Base-by-base conservation (phyloP, 1,140 invertebrate species). In the Drosophila pseudoananassae region DNA sequence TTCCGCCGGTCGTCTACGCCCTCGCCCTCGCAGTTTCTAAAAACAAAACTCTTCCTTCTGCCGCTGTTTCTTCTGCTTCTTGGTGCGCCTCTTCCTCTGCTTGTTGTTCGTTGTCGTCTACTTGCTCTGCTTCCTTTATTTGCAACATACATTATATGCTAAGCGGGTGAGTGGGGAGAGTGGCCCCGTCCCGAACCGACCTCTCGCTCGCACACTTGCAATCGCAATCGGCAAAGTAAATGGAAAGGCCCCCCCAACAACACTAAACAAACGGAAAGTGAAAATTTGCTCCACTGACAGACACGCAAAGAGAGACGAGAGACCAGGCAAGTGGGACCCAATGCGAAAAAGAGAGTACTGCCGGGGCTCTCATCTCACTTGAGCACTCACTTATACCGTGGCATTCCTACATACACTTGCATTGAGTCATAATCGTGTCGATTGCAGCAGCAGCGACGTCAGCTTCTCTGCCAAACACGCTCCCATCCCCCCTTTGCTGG, bases 201-300 rank as follows among this genome's bases (percentile, higher is more conserved):
- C 38, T 50, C 68, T 36, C 40, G 57, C 63, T 60, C 64, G 58
- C 58, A 78, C 82, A 75, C 33, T 66, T 77, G 72, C 66, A 80
- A 73, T 77, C 60, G 81, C 58, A 76, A 75, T 75, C 72, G 72
- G 59, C 71, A 76, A 88, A 78, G 78, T 88, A 87, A 88, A 87
- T 87, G 83, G 83, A 88, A 88, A 89, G 83, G 83, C 78, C 84
- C 70, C 70, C 71, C 74, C 50, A 76, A 68, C 60, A 75, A 55
- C 74, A 82, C 76, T 79, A 83, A 88, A 69, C 83, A 88, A 88
- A 88, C 83, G 78, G 83, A 88, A 88, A 88, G 83, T 88, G 83
- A 88, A 88, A 88, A 88, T 88, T 88, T 88, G 83, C 83, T 88
- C 83, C 81, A 88, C 83, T 88, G 83, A 69, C 83, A 88, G 54